Evolutionary conservation across 2,888 invertebrate genomes (phyloP).

Genomic region (Eupithecia tripunctaria): DNA sequence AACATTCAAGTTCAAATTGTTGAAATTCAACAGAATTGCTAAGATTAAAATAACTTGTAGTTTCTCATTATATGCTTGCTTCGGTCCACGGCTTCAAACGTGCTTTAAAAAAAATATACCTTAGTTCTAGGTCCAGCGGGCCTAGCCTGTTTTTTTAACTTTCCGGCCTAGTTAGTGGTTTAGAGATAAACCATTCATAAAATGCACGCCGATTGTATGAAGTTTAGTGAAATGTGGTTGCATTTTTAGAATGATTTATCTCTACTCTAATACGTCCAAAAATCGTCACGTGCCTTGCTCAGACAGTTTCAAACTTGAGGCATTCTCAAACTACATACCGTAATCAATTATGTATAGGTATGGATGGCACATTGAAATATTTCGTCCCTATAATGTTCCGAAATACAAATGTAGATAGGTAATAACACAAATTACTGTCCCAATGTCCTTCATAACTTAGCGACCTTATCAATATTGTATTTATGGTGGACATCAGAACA

Average conservation of each 20-base stretch:
- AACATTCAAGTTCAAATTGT: no score
- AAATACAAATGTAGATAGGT: background rate
- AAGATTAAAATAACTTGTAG: background rate
- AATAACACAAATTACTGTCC: background rate
- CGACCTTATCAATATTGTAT: conserved; percentile 39
- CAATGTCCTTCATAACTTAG: conserved; percentile 3
- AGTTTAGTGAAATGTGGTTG: no score
- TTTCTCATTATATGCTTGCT: no score
- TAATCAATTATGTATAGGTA: background rate
- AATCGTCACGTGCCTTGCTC: background rate
- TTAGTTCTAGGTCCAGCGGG: no score
- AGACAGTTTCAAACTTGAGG: background rate
- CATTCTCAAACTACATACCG: background rate
- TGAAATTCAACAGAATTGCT: background rate
- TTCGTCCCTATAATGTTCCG: background rate
- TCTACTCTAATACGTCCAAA: no score
- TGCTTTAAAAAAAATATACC: no score
- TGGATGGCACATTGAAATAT: background rate
- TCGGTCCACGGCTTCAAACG: no score
- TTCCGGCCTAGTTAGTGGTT: no score
- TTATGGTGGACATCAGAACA: background rate
- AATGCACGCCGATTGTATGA: no score
- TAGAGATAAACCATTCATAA: no score
- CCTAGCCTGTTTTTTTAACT: no score
- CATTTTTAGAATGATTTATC: no score